Conservation (phyloP, 2,888 invertebrate species). For the Tachystola acroxantha region DNA sequence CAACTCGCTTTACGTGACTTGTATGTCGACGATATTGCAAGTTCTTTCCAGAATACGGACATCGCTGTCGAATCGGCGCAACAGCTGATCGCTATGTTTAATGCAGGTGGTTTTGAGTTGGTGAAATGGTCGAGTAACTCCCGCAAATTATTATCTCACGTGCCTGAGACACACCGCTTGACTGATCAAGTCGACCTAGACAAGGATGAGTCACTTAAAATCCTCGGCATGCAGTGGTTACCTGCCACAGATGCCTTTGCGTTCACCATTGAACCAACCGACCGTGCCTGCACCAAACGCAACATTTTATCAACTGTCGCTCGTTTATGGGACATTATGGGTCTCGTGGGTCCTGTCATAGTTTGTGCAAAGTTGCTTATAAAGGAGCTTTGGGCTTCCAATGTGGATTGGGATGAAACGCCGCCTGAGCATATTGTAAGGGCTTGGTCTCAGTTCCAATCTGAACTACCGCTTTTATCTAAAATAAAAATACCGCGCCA, state of each 20-base stretch:
- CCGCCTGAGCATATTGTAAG: constrained; percentile 10
- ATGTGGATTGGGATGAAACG: constrained; percentile 13
- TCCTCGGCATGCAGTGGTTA: constrained; percentile 8
- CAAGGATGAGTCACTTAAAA: constrained; percentile 1
- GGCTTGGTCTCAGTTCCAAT: constrained; percentile 9
- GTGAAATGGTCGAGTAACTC: constrained; percentile 10
- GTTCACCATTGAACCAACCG: neutral
- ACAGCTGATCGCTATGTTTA: constrained; percentile 2
- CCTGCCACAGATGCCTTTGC: neutral
- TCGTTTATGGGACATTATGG: constrained; percentile 14
- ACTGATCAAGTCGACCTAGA: constrained; percentile 2
- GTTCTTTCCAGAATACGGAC: constrained; percentile 3
- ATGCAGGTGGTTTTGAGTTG: constrained; percentile 4
- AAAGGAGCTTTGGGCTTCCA: constrained; percentile 8
- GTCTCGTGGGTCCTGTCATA: constrained; percentile 12
- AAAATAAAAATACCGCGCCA: constrained; percentile 9
- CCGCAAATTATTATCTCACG: neutral
- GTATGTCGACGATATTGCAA: constrained; percentile 8
- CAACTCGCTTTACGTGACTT: constrained; percentile 1
- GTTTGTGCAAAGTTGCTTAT: constrained; percentile 13
- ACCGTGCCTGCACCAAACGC: constrained; percentile 9
- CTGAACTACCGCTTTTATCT: constrained; percentile 8
- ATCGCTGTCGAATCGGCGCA: neutral
- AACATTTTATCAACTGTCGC: constrained; percentile 13
- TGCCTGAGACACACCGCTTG: constrained; percentile 5